Conservation (phyloP, 2,888 invertebrate species). For the Thymelicus sylvestris region DNA sequence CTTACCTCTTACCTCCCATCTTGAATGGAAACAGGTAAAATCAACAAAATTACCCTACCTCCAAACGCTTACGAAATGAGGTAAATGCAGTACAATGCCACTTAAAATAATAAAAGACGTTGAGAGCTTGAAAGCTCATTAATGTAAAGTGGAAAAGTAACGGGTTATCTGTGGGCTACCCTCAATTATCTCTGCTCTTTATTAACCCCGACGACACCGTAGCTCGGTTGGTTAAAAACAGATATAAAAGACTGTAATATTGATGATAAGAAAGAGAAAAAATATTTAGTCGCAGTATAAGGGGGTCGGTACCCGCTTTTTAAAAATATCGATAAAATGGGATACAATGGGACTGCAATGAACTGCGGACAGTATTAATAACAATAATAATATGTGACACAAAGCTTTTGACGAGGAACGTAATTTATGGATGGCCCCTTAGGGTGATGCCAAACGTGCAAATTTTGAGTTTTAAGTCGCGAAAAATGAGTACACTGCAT, state of each 20-base stretch:
- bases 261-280: neutral
- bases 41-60: conserved; percentile 32
- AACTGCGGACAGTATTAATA: no score
- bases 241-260: neutral
- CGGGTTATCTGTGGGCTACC: conserved; percentile 4
- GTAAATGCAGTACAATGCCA: conserved; percentile 24
- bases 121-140: conserved; percentile 18
- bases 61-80: conserved; percentile 26
- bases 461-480: no score
- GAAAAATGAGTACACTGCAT: no score
- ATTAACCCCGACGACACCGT: neutral
- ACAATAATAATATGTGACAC: no score
- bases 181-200: conserved; percentile 1
- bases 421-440: no score
- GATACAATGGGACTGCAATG: no score
- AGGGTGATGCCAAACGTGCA: no score
- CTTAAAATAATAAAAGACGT: conserved; percentile 30
- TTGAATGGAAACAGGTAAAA: conserved; percentile 19
- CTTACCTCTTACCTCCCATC: conserved; percentile 18
- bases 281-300: neutral
- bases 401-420: no score
- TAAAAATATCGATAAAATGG: no score
- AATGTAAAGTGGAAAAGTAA: conserved; percentile 20
- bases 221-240: neutral
- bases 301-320: no score